phyloP scores from a whole-genome alignment of 2,113 vertebrate species.

The Lasiurus cinereus region DNA sequence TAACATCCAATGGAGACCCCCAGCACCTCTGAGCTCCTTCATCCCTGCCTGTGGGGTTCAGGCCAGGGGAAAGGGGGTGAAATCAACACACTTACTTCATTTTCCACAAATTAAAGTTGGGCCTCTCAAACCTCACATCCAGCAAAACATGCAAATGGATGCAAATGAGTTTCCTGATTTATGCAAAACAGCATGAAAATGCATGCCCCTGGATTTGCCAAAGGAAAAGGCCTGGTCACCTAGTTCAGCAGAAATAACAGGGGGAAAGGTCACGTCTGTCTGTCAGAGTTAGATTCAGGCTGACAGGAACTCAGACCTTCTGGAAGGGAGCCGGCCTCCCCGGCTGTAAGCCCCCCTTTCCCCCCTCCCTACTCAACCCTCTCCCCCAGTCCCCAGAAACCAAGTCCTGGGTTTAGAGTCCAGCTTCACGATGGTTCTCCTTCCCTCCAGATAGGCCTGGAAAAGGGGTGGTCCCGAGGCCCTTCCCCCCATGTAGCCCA shows the following conservation, averaged over 20 bases:
- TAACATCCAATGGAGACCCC: not conserved
- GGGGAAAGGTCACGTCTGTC: constrained; percentile 13
- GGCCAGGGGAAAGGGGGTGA: not conserved
- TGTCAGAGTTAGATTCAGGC: not conserved
- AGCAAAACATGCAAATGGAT: constrained; percentile 74
- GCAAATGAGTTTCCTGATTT: constrained; percentile 74
- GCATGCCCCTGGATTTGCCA: constrained; percentile 64
- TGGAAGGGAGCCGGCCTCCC: not conserved
- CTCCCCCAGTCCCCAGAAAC: not conserved
- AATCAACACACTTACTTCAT: not conserved
- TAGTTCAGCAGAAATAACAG: constrained; percentile 76
- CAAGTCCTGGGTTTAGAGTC: not conserved
- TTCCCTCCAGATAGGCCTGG: not conserved
- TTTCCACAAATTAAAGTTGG: constrained; percentile 11
- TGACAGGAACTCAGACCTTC: constrained; percentile 11
- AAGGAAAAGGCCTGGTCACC: constrained; percentile 68
- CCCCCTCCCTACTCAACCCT: too few relatives aligned
- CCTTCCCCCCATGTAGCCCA: too few relatives aligned
- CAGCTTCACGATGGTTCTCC: not conserved
- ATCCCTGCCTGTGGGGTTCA: not conserved
- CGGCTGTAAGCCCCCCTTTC: not conserved
- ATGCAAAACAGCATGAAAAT: constrained; percentile 80
- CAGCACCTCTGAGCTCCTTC: not conserved
- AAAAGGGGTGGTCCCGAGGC: not conserved
- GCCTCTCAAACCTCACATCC: constrained; percentile 62